Evolutionary conservation across 2,113 vertebrate species (phyloP).

Genomic region (Ranitomeya variabilis): DNA sequence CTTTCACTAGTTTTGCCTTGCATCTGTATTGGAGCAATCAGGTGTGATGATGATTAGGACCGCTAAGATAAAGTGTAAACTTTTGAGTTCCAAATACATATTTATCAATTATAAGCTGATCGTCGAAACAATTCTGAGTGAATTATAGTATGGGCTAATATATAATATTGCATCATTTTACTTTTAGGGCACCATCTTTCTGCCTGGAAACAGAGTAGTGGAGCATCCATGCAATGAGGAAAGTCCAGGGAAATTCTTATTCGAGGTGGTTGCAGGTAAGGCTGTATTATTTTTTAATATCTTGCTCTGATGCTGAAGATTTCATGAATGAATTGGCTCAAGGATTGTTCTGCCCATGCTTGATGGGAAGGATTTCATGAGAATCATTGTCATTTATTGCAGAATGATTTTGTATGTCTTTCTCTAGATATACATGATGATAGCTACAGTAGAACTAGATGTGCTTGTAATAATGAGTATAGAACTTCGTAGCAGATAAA

Average conservation of each 20-base stretch:
- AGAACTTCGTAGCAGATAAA: too few species aligned
- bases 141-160: not conserved
- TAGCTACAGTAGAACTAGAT: not conserved
- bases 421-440: not conserved
- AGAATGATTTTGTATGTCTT: not conserved
- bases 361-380: not conserved
- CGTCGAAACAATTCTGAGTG: not conserved
- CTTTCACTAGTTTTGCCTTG: too few species aligned
- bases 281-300: conserved; percentile 6
- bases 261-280: conserved; percentile 97
- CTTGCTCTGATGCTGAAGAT: too few species aligned
- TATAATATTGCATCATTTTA: not conserved
- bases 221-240: conserved; percentile 92
- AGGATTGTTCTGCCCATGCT: too few species aligned
- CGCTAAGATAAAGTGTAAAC: too few species aligned
- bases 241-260: conserved; percentile 91
- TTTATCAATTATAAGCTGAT: not conserved
- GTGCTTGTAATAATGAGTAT: too few species aligned
- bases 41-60: too few species aligned
- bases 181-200: conserved; percentile 86
- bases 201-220: conserved; percentile 94
- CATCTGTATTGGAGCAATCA: too few species aligned
- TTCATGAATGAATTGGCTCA: too few species aligned
- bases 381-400: not conserved
- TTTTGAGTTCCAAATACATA: not conserved